Base-by-base conservation (phyloP, 2,797 vertebrate species). In the Coccyzus lansbergi region DNA sequence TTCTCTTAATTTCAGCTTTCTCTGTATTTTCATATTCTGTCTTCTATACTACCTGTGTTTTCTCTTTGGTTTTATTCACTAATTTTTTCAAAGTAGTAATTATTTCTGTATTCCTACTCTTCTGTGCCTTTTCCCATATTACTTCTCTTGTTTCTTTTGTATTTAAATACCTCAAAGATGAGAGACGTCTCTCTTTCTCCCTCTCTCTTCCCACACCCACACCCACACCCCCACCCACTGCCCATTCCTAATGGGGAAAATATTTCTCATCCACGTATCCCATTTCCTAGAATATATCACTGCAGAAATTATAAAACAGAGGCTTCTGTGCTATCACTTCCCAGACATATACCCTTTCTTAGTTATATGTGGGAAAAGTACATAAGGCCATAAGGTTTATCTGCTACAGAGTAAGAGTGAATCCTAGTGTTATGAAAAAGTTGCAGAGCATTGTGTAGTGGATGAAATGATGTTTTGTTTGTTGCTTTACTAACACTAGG, bases 281-380 rank as follows among this genome's bases (percentile, higher is more conserved):
- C 64, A 89, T 92, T 97, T 97, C 88, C 80, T 92, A 93, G 34
- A 90, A 96, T 89, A 95, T 87, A 92, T 87, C 70, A 88, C 52
- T 59, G 24, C 51, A 60, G 64, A 40, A 75, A 77, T 59, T 80
- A 87, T 88, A 90, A 92, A 97, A 77, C 42, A 93, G 84, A 91
- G 59, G 78, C 65, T 95, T 90, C 86, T 95, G 59, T 95, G 65
- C 70, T 94, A 38, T 71, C n/a, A 4, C 68, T 88, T 87, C 64
- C 75, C 81, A 95, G 87, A 86, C 92, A 81, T 24, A 67, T n/a
- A 67, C 31, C 65, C 58, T 48, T 78, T 84, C 52, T 51, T 70
- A 36, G 9, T 59, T 91, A 36, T 52, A 4, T 72, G 40, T 46
- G n/a, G 16, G 59, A 48, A 83, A 92, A 59, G 44, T 67, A 49